phyloP scores from a whole-genome alignment of 92 coral and sea anemone genomes.

The Montipora capitata region DNA sequence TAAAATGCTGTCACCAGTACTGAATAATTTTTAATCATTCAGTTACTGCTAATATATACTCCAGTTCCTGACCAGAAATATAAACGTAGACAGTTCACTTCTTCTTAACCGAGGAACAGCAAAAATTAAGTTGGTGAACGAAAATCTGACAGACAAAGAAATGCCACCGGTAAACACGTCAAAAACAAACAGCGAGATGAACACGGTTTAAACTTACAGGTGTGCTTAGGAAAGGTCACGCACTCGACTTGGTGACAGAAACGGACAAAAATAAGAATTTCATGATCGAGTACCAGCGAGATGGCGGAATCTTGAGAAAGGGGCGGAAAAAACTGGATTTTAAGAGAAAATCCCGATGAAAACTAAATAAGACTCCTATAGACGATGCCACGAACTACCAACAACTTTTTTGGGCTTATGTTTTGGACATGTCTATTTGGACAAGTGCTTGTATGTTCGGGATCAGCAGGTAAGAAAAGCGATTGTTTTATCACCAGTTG shows the following conservation, averaged over 20 bases:
- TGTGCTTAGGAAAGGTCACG: neutral
- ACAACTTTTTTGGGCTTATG: neutral
- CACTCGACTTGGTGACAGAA: conserved; percentile 7
- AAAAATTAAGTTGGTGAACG: too few relatives aligned
- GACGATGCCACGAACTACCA: neutral
- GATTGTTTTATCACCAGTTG: conserved; percentile 31
- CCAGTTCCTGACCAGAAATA: too few relatives aligned
- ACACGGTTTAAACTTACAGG: neutral
- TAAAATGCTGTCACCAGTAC: too few relatives aligned
- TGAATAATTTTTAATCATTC: too few relatives aligned
- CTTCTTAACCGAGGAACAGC: too few relatives aligned
- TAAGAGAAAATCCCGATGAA: too few relatives aligned
- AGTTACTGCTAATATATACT: too few relatives aligned
- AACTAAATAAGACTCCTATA: neutral
- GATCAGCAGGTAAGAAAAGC: conserved; percentile 27
- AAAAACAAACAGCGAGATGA: conserved; percentile 6
- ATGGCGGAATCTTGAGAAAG: neutral
- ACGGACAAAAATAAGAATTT: conserved; percentile 20
- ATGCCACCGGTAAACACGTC: too few relatives aligned
- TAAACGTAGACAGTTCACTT: too few relatives aligned
- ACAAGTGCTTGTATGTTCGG: conserved; percentile 10
- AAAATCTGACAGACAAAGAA: too few relatives aligned
- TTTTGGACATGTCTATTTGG: conserved; percentile 21
- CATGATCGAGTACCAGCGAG: conserved; percentile 3
- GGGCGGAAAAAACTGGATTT: too few relatives aligned